Base-by-base conservation (phyloP, 2,113 vertebrate genomes). In the Cochlearius cochlearius region DNA sequence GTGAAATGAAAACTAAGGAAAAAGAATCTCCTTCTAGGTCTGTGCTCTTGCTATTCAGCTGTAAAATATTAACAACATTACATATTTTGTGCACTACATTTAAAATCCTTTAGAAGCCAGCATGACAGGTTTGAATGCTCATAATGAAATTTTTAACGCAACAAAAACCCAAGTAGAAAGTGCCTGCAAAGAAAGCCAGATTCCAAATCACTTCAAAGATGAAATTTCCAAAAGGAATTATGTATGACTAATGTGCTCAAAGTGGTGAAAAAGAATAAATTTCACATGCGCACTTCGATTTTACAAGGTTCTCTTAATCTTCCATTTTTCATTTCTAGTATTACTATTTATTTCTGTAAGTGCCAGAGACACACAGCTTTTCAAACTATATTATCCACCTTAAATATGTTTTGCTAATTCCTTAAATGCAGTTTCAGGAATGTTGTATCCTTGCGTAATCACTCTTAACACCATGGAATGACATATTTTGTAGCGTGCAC, bases 151-250 rank as follows among this genome's bases (percentile, higher is more conserved):
- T 63, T 72, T 92, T 67, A 89, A 90, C 4, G 14, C 41, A 73
- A 89, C 72, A 88, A 86, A 90, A 94, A 50, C 3, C 3, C 21
- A 78, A 63, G 53, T 2, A 85, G 30, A 75, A 95, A 85, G 63
- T 63, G 59, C 55, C 62, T 86, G 74, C 94, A 94, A 91, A 95
- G 66, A 26, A 85, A 82, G 45, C 6, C 71, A 92, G 74, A 91
- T 78, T 89, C 62, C 53, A 89, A 90, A 82, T 85, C 64, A 47
- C 63, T 94, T 92, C 84, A 86, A 76, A 95, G 81, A 82, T 47
- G 11, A 82, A 69, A 90, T 86, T 91, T 97, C 63, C 84, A 73
- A 76, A 85, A 88, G 38, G 67, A 92, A 90, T 89, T 90, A 93
- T 39, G 45, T 77, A 79, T 55, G 58, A 92, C 55, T 95, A 59